Conservation (phyloP, 2,113 vertebrate species). For the Hippopotamus amphibius region DNA sequence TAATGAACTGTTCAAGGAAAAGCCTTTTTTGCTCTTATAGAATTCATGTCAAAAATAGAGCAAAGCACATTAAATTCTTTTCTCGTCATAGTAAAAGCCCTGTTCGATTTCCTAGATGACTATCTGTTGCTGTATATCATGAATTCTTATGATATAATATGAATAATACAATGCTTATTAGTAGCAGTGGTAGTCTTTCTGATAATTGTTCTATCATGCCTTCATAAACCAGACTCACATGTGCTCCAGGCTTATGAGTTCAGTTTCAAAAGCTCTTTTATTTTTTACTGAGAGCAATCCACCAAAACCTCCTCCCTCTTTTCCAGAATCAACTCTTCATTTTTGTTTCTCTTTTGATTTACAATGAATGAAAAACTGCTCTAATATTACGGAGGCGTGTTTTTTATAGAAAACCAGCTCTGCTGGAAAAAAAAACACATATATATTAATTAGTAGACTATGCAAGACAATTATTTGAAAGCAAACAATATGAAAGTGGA, state of each 20-base stretch:
- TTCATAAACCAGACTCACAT: conserved; percentile 1
- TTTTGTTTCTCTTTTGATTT: conserved; percentile 42
- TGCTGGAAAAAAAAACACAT: not conserved
- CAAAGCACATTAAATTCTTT: not conserved
- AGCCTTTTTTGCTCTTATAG: not conserved
- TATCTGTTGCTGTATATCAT: not conserved
- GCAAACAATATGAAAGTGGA: not conserved
- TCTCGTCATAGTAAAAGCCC: not conserved
- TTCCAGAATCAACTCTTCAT: conserved; percentile 50
- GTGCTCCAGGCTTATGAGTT: conserved; percentile 43
- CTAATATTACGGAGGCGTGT: not conserved
- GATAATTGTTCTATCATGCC: conserved; percentile 5
- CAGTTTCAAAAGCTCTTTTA: conserved; percentile 65
- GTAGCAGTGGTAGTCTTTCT: not conserved
- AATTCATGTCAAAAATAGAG: not conserved
- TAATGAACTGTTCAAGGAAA: not conserved
- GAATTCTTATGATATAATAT: conserved; percentile 8
- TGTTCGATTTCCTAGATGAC: not conserved
- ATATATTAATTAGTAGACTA: not conserved
- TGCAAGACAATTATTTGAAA: conserved; percentile 34
- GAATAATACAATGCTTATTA: not conserved
- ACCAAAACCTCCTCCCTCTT: conserved; percentile 35
- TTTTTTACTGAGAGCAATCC: conserved; percentile 42
- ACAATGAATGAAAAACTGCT: conserved; percentile 53
- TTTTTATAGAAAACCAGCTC: conserved; percentile 28